Base-by-base conservation (phyloP, 2,797 vertebrate species). In the Mionectes olivaceus region DNA sequence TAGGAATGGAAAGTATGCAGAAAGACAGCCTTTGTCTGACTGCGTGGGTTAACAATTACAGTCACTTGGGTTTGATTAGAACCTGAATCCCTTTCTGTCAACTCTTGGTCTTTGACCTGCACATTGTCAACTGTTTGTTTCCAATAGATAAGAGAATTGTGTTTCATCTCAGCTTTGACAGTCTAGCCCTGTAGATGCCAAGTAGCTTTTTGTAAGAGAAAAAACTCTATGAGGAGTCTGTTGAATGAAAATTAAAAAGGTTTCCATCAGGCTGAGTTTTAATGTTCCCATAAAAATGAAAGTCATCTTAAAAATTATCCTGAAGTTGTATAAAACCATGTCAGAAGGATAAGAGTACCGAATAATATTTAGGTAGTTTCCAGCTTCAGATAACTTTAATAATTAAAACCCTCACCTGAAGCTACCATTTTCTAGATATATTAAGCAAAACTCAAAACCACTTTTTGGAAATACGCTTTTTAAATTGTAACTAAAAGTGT, bases 1-100 rank as follows among this genome's bases (percentile, higher is more conserved):
- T 94, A 85, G 89, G 75, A 95, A 88, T 88, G 24, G 25, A 47
- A 95, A 70, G 49, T 78, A 52, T 61, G 68, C 81, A 83, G 91
- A 94, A 96, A 96, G 77, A 78, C 78, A 93, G 63, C 21, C 46
- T 97, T 97, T 89, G 89, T 92, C 93, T 86, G 92, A 61, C 87
- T 95, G 90, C 68, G 60, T 94, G 80, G 73, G 81, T 94, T 95
- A 94, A 71, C 79, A 94, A 71, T 93, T 95, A 65, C 59, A 95
- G 87, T 92, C 95, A 68, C 90, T 86, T 92, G 83, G 9, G 2
- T 89, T 49, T 50, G 70, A 87, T 92, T 83, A 83, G 93, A 96
- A 96, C 86, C 71, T 84, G 89, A 92, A 90, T 92, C 76, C 53
- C 49, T 49, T 91, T 96, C 28, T 69, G 23, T 95, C 94, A 92